These are phyloP conservation scores for Crematogaster levior DNA, from an alignment of 2,888 invertebrate species.

Conservation along the genomic window DNA sequence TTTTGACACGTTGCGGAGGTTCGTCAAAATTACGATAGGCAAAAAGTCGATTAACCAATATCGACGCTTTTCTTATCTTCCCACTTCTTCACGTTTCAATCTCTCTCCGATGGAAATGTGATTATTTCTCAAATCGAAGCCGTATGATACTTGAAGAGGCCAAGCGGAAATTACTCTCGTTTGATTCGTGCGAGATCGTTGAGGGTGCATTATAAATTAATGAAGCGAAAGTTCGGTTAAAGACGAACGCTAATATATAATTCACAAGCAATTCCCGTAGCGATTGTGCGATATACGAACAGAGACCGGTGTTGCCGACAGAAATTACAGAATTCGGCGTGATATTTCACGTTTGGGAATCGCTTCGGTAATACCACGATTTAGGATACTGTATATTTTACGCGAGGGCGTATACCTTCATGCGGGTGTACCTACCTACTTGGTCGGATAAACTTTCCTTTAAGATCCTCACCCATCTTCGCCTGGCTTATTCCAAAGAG, in stretches of 20 bases:
- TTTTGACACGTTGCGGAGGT: not conserved
- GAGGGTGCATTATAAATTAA: constrained; percentile 23
- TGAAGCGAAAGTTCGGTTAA: not conserved
- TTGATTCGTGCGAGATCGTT: not conserved
- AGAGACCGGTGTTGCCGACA: not conserved
- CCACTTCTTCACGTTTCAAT: not conserved
- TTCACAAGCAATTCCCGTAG: constrained; percentile 41
- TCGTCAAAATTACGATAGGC: constrained; percentile 9
- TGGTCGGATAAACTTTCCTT: constrained; percentile 71
- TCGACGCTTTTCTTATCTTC: constrained; percentile 3
- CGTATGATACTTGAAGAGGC: not conserved
- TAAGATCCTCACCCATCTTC: constrained; percentile 63
- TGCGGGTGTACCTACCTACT: constrained; percentile 68
- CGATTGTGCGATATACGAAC: constrained; percentile 11
- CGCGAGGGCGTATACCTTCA: constrained; percentile 55
- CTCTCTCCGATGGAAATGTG: not conserved
- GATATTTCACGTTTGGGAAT: constrained; percentile 59
- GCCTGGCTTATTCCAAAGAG: constrained; percentile 34
- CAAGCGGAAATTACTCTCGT: not conserved
- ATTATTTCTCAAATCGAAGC: not conserved
- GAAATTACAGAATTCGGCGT: constrained; percentile 39
- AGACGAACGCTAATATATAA: constrained; percentile 31
- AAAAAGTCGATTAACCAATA: constrained; percentile 14
- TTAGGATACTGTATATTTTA: constrained; percentile 70
- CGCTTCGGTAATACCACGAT: constrained; percentile 54